A percentile compares a stretch with the other conserved stretches of the same genome.
Evolutionary conservation across 2,113 vertebrate genomes (phyloP).

Genomic region (Eublepharis macularius): DNA sequence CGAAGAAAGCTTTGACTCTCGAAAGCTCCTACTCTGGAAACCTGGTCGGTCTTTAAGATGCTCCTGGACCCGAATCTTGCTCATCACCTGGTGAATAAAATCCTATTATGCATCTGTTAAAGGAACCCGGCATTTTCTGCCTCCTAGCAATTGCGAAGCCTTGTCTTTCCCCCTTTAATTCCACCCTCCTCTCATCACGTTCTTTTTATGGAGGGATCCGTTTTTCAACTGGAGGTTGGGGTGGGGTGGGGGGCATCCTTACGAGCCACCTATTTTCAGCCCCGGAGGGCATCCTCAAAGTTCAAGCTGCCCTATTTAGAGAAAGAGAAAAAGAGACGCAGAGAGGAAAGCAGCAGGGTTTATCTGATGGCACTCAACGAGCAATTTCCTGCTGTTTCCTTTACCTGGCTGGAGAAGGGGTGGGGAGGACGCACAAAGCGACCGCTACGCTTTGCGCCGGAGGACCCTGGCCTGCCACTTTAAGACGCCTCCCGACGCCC

Average conservation of each 20-base stretch:
- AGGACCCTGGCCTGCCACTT: constrained; percentile 44
- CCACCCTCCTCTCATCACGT: background rate
- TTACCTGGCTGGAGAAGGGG: background rate
- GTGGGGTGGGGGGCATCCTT: too few species aligned
- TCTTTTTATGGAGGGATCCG: background rate
- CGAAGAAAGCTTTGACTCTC: too few species aligned
- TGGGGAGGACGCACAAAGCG: background rate
- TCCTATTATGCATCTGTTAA: too few species aligned
- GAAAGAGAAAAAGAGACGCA: background rate
- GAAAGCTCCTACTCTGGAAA: too few species aligned
- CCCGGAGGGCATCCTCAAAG: background rate
- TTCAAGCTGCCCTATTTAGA: background rate
- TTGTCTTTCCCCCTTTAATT: too few species aligned
- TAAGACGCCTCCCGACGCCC: constrained; percentile 32
- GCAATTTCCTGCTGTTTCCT: background rate
- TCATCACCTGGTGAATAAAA: too few species aligned
- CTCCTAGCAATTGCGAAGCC: too few species aligned
- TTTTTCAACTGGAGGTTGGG: background rate
- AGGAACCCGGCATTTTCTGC: too few species aligned
- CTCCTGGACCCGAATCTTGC: too few species aligned
- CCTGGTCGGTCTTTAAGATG: too few species aligned
- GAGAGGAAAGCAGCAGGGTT: too few species aligned
- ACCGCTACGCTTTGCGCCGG: background rate
- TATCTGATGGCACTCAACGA: background rate
- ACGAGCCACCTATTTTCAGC: background rate